phyloP scores from a whole-genome alignment of 1,140 invertebrate genomes.

The Heterodera schachtii region DNA sequence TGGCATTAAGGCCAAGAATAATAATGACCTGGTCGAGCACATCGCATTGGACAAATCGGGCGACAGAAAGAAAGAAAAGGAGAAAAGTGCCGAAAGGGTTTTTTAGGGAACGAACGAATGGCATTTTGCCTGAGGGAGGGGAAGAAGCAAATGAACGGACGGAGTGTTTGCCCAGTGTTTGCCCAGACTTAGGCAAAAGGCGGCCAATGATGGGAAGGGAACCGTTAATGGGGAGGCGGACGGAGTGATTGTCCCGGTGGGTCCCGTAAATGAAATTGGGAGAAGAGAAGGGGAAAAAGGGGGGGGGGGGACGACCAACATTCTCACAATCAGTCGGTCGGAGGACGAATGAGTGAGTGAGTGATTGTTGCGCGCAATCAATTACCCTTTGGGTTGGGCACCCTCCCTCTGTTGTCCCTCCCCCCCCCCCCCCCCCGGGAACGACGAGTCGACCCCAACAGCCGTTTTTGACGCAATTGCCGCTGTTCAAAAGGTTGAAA shows the following conservation, averaged over 20 bases:
- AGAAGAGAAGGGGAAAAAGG: no score
- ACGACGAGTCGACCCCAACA: no score
- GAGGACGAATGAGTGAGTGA: neutral
- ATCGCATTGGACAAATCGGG: slow-evolving; percentile 12
- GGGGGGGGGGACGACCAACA: no score
- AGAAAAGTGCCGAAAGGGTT: slow-evolving; percentile 3
- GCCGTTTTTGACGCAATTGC: neutral
- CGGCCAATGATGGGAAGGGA: neutral
- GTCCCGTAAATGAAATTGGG: no score
- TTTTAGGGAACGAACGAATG: neutral
- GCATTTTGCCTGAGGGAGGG: slow-evolving; percentile 1
- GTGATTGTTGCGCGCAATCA: neutral
- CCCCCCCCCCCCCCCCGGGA: no score
- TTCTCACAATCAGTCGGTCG: no score
- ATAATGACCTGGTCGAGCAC: slow-evolving; percentile 32
- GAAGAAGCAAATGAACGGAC: neutral
- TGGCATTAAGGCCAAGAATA: neutral
- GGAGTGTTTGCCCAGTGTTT: neutral
- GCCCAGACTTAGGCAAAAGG: neutral
- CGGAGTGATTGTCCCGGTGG: neutral
- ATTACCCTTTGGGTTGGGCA: neutral
- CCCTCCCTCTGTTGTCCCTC: neutral
- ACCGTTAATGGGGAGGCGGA: neutral
- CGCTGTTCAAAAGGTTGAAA: neutral
- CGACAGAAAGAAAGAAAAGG: slow-evolving; percentile 6